Conservation (phyloP, 2,113 vertebrate species). For the Saiga tatarica region DNA sequence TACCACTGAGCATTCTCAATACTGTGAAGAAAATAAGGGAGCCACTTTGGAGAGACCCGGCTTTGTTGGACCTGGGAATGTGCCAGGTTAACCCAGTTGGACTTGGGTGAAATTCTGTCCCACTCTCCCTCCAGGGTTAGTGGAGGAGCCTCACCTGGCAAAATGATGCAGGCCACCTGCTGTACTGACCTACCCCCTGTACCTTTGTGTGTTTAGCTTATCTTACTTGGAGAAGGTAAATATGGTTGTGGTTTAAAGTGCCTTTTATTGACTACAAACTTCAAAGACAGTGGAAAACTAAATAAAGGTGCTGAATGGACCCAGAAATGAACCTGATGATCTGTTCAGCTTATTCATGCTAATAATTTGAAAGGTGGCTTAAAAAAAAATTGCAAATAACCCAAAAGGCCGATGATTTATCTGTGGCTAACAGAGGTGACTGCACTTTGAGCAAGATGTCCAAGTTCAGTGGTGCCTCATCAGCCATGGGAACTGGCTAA, state of each 20-base stretch:
- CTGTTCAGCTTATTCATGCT: background rate
- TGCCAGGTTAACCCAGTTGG: background rate
- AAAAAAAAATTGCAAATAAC: conserved; percentile 14
- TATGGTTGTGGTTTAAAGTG: background rate
- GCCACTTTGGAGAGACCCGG: background rate
- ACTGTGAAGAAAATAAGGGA: background rate
- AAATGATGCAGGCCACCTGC: background rate
- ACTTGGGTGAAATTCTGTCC: background rate
- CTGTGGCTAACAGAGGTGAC: background rate
- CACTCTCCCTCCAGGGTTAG: background rate
- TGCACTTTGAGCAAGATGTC: background rate
- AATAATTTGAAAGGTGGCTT: background rate
- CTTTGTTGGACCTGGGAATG: background rate
- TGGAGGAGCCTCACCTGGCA: background rate
- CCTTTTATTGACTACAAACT: background rate
- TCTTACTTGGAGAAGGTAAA: background rate
- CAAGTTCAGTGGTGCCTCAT: background rate
- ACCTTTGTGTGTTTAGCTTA: background rate
- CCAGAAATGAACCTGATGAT: background rate
- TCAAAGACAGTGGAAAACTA: background rate
- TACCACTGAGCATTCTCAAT: background rate
- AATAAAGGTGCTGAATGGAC: background rate
- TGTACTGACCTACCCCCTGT: background rate
- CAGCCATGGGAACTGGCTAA: background rate
- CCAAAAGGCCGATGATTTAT: background rate